phyloP scores from a whole-genome alignment of 53 echinoderm and acorn worm species.

The Crossaster papposus region DNA sequence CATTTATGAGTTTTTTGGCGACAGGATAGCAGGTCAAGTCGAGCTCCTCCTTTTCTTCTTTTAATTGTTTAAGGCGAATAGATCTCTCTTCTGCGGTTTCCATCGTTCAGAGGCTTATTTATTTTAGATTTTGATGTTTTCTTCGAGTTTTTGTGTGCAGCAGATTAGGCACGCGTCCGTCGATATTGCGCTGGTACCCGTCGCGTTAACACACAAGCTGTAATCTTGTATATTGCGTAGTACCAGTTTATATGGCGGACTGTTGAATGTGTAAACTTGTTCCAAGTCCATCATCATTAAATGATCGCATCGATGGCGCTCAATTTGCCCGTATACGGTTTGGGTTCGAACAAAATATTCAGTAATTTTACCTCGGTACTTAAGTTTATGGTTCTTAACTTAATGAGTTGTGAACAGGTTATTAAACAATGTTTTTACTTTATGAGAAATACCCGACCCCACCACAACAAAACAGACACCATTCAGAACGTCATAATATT shows the following conservation, averaged over 20 bases:
- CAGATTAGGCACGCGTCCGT: not conserved
- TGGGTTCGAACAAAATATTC: too few species aligned
- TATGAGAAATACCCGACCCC: too few species aligned
- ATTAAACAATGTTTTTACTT: too few species aligned
- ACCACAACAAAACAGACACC: too few species aligned
- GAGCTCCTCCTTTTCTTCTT: not conserved
- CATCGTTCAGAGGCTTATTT: not conserved
- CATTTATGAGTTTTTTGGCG: not conserved
- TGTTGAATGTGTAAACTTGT: conserved; percentile 1
- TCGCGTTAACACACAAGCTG: not conserved
- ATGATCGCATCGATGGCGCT: too few species aligned
- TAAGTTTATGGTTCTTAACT: too few species aligned
- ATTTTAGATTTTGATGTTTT: not conserved
- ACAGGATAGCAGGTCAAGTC: not conserved
- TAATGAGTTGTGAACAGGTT: too few species aligned
- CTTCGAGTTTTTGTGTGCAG: not conserved
- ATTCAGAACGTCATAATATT: too few species aligned
- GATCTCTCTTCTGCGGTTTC: not conserved
- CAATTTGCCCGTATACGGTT: too few species aligned
- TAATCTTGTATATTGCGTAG: not conserved
- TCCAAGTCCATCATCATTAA: not conserved
- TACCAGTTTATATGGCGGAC: not conserved
- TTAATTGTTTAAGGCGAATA: not conserved
- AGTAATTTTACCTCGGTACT: too few species aligned
- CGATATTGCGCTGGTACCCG: not conserved